Conservation (phyloP, 1,140 invertebrate species). For the Drosophila pruinosa region DNA sequence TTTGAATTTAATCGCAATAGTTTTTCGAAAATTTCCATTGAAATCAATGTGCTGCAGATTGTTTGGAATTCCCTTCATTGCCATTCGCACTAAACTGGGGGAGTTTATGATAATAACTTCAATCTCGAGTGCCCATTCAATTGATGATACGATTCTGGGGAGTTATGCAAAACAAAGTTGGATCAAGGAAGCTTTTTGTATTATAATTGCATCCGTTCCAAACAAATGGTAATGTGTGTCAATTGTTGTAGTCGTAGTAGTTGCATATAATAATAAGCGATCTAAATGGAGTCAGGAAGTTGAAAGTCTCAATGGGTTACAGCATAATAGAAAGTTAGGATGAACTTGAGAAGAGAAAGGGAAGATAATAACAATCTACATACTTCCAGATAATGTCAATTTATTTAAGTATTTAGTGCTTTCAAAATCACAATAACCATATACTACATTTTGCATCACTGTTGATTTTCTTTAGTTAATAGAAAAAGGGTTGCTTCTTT, state of each 20-base stretch:
- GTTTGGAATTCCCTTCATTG: constrained; percentile 12
- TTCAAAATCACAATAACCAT: no score
- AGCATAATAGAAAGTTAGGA: neutral
- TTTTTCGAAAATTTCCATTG: constrained; percentile 23
- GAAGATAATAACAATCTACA: no score
- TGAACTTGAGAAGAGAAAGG: neutral
- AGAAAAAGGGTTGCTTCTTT: no score
- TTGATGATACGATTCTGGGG: constrained; percentile 17
- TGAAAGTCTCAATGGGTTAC: neutral
- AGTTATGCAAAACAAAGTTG: constrained; percentile 34
- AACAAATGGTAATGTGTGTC: neutral
- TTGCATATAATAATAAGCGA: neutral
- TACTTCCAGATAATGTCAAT: no score
- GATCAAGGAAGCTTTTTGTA: constrained; percentile 24
- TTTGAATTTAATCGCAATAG: constrained; percentile 32
- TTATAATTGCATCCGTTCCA: constrained; percentile 25
- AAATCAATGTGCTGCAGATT: constrained; percentile 51
- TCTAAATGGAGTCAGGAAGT: constrained; percentile 11
- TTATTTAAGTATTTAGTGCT: no score
- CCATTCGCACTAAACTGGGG: neutral
- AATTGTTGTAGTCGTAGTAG: constrained; percentile 1
- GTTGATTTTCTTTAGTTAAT: no score
- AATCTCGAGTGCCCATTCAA: constrained; percentile 27
- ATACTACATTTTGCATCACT: no score
- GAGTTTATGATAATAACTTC: constrained; percentile 32